Base-by-base conservation (phyloP, 2,797 vertebrate genomes). In the Myotis pilosus region DNA sequence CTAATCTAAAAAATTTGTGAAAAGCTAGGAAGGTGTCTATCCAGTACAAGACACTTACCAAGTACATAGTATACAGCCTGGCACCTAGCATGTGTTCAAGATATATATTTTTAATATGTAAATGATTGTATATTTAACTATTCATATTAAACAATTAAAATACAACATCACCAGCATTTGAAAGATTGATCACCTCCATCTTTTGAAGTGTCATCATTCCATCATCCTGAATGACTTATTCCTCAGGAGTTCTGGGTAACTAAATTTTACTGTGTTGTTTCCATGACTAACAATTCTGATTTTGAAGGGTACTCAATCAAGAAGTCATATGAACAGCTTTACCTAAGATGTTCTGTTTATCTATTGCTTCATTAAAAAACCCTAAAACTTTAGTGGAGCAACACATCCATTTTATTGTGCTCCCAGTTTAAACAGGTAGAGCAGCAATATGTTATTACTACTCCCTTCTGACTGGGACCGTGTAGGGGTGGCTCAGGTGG, bases 271-370 rank as follows among this genome's bases (percentile, higher is more conserved):
- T 80, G 53, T 95, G 69, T 23, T 93, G 75, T 95, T 94, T 95
- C 69, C 75, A 93, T 95, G 87, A 93, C 89, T 95, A 96, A 96
- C 82, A 96, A 83, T 93, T 96, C 74, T 92, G 66, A 90, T 92
- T 96, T 95, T 93, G 88, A 96, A 93, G 91, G 78, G 60, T 55
- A 95, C 47, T 91, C 85, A 91, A 96, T 95, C 93, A 80, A 88
- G 38, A 88, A 93, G 82, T 33, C 69, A 62, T 78, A 80, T 22
- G 30, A 88, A 95, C 85, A 33, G 1, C n/a, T 95, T 91, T 93
- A 36, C 44, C 53, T 60, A 87, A 88, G 41, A 80, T 94, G 38
- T 62, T 96, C 41, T 55, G 17, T 92, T 95, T 94, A 94, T 74
- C 62, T 92, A 33, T 68, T 90, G 51, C 57, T 95, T 53, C 23